phyloP scores from a whole-genome alignment of 2,797 vertebrate species.

The Tympanoctomys barrerae region DNA sequence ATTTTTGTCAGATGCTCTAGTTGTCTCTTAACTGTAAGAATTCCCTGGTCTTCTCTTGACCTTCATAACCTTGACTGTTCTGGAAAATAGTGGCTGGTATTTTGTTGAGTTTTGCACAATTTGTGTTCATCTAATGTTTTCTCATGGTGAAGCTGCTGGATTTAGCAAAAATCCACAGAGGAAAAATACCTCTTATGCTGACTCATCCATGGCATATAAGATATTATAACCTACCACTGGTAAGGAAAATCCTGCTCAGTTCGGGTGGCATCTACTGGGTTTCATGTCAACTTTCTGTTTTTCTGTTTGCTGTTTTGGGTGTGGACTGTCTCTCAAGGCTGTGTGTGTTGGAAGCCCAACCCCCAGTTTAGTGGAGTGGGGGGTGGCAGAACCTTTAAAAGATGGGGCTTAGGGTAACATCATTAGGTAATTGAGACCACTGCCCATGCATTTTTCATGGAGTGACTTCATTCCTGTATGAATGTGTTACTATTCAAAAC shows the following conservation, averaged over 20 bases:
- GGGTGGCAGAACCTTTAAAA: no score
- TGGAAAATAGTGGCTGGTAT: neutral
- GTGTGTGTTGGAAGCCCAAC: neutral
- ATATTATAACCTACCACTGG: neutral
- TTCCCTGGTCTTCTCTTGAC: neutral
- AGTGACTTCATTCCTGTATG: neutral
- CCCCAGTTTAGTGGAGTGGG: neutral
- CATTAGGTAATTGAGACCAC: neutral
- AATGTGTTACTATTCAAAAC: neutral
- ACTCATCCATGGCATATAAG: neutral
- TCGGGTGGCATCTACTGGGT: neutral
- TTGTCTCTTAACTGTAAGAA: neutral
- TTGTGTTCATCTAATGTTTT: neutral
- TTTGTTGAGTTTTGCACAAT: neutral
- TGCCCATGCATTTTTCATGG: neutral
- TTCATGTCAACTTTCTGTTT: neutral
- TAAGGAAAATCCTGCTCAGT: neutral
- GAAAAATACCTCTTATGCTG: neutral
- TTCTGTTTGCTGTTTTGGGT: neutral
- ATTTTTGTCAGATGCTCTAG: neutral
- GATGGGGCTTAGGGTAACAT: no score
- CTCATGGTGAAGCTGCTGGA: neutral
- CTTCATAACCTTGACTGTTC: neutral
- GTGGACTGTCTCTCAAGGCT: neutral
- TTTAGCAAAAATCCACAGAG: constrained; percentile 1